Conservation (phyloP, 1,140 invertebrate genomes). For the Drosophila paulistorum region DNA sequence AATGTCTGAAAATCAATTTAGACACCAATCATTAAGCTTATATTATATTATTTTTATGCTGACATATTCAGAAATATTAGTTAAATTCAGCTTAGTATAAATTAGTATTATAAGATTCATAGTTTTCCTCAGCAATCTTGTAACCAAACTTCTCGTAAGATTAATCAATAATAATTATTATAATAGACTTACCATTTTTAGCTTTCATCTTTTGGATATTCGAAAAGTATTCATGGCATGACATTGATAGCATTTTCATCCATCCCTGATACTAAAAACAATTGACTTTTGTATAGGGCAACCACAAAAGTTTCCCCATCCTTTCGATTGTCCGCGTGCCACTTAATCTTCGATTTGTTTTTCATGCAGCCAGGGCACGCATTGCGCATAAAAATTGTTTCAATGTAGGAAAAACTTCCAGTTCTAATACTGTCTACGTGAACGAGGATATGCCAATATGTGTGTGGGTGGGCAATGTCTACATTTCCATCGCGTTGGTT, state of each 20-base stretch:
- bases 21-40: too few relatives aligned
- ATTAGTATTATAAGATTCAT: too few relatives aligned
- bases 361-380: constrained; percentile 72
- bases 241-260: constrained; percentile 40
- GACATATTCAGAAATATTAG: not conserved
- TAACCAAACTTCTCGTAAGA: too few relatives aligned
- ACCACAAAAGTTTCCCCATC: constrained; percentile 8
- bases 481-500: constrained; percentile 53
- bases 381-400: constrained; percentile 73
- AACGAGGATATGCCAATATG: not conserved
- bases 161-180: too few relatives aligned
- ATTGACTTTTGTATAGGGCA: constrained; percentile 57
- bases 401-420: constrained; percentile 48
- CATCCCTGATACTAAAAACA: constrained; percentile 50
- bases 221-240: constrained; percentile 41
- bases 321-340: constrained; percentile 32
- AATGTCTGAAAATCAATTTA: too few relatives aligned
- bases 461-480: constrained; percentile 49
- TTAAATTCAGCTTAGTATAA: too few relatives aligned
- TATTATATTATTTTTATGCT: too few relatives aligned
- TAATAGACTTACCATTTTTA: not conserved
- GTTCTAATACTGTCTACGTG: constrained; percentile 29
- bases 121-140: too few relatives aligned
- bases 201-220: not conserved
- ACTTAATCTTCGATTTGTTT: constrained; percentile 73